phyloP scores from a whole-genome alignment of 64 coral and sea anemone genomes.

The Montipora sp. region DNA sequence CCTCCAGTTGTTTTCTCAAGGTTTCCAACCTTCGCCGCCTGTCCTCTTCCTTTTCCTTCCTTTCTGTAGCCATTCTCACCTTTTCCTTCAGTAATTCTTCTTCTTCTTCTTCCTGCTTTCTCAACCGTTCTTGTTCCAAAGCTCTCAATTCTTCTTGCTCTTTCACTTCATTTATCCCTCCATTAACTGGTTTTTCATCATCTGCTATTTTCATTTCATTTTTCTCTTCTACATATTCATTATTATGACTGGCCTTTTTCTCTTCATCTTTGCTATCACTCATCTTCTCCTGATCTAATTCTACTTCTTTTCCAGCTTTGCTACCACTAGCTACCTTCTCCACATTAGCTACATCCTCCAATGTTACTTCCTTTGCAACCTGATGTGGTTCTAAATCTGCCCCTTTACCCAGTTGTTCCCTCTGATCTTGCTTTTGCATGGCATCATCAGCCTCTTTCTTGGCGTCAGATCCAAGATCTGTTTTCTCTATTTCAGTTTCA shows the following conservation, averaged over 20 bases:
- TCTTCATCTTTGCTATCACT: neutral
- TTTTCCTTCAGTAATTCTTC: neutral
- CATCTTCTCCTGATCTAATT: neutral
- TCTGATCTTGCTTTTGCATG: neutral
- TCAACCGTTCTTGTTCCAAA: neutral
- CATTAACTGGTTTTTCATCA: neutral
- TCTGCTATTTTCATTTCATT: neutral
- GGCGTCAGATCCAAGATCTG: neutral
- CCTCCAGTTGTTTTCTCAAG: constrained; percentile 4
- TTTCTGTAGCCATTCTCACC: neutral
- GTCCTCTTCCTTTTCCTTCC: neutral
- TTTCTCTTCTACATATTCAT: neutral
- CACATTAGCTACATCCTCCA: neutral
- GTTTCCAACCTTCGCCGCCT: neutral
- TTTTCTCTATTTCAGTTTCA: neutral
- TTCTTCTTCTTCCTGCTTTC: neutral
- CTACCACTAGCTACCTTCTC: too few species aligned
- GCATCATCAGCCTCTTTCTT: neutral
- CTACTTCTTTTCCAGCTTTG: neutral
- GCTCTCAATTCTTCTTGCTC: neutral
- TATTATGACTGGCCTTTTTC: neutral
- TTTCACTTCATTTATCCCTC: neutral
- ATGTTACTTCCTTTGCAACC: neutral
- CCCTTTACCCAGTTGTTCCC: neutral
- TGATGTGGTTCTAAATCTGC: neutral